phyloP scores from a whole-genome alignment of 2,888 invertebrate species.

The Punctoribates punctum region DNA sequence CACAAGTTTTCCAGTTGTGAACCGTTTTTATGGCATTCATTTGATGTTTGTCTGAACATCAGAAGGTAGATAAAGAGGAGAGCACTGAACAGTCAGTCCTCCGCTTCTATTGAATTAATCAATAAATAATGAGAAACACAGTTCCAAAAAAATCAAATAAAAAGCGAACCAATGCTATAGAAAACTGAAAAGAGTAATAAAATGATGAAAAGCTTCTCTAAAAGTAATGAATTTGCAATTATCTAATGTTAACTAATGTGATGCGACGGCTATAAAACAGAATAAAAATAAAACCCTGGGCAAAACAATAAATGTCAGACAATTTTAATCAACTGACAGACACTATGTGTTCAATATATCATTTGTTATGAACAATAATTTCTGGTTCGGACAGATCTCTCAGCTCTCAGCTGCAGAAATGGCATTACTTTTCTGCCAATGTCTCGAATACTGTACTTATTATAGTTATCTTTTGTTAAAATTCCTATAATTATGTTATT shows the following conservation, averaged over 20 bases:
- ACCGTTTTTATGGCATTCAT: not conserved
- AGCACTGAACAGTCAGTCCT: not conserved
- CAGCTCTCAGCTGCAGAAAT: slow-evolving; percentile 2
- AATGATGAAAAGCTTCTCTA: not conserved
- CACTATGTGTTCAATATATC: slow-evolving; percentile 25
- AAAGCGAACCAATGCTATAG: not conserved
- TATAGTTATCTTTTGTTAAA: slow-evolving; percentile 2
- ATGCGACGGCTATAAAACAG: not conserved
- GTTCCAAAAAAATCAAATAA: not conserved
- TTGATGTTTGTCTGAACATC: not conserved
- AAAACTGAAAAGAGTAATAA: slow-evolving; percentile 14
- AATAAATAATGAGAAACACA: slow-evolving; percentile 24
- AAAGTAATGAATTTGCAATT: not conserved
- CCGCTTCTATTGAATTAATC: slow-evolving; percentile 22
- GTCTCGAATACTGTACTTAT: not conserved
- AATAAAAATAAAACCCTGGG: not conserved
- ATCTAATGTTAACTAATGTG: slow-evolving; percentile 3
- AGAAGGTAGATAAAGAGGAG: not conserved
- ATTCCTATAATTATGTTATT: slow-evolving; percentile 25
- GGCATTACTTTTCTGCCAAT: not conserved
- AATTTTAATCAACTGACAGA: slow-evolving; percentile 2
- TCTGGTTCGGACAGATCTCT: not conserved
- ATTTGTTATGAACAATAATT: slow-evolving; percentile 11
- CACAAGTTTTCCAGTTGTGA: not conserved
- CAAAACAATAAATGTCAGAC: slow-evolving; percentile 18